Percentiles rank a stretch among this genome's conserved stretches.
phyloP scores from a whole-genome alignment of 2,113 vertebrate genomes.

The Onychostruthus taczanowskii region DNA sequence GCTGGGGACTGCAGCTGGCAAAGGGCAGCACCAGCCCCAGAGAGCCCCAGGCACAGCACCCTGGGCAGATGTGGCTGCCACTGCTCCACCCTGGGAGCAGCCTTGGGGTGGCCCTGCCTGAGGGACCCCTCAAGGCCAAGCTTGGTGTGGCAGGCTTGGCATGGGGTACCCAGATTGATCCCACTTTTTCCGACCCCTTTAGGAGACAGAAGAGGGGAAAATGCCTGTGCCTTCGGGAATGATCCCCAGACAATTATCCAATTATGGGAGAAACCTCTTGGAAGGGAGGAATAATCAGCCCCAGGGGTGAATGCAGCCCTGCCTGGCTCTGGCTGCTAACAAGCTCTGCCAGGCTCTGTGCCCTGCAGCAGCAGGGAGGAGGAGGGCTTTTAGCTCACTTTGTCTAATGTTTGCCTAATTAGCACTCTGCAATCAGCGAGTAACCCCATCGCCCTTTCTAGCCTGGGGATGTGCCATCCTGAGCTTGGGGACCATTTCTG shows the following conservation, averaged over 20 bases:
- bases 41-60: not conserved
- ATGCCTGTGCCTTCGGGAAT: not conserved
- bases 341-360: not conserved
- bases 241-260: constrained; percentile 30
- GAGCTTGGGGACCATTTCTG: not conserved
- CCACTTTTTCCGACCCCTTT: not conserved
- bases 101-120: not conserved
- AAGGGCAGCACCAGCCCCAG: not conserved
- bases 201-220: not conserved
- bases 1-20: not conserved
- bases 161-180: accelerated
- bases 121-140: accelerated
- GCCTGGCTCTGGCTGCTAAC: not conserved
- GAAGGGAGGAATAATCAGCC: constrained; percentile 25
- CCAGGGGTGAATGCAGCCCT: constrained; percentile 1
- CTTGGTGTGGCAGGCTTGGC: not conserved
- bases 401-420: constrained; percentile 36
- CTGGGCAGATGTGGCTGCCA: not conserved
- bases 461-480: not conserved
- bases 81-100: not conserved
- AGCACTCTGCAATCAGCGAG: constrained; percentile 10
- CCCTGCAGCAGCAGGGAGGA: constrained; percentile 28
- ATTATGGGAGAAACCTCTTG: constrained; percentile 25
- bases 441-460: not conserved
- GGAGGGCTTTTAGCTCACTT: not conserved